These are phyloP conservation scores for Meloidogyne floridensis DNA, from an alignment of 1,140 invertebrate genomes.

Conservation along the genomic window DNA sequence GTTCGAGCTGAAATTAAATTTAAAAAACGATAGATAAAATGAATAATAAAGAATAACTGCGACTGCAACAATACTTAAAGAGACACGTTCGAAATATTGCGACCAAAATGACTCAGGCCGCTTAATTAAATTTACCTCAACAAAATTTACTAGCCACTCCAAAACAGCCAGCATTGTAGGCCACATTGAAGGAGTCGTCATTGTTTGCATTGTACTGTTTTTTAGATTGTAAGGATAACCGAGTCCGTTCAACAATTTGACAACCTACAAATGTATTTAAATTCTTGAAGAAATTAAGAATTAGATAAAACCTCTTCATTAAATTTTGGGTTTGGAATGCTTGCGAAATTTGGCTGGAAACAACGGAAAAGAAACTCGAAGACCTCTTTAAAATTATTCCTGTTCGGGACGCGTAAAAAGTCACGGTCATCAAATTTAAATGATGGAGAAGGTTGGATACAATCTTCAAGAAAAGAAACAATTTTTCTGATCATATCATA, in stretches of 20 bases:
- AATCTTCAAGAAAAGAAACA: slow-evolving; percentile 21
- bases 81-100: too few relatives aligned
- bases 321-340: background rate
- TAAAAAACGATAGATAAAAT: background rate
- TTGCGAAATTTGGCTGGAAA: slow-evolving; percentile 11
- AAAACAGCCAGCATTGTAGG: slow-evolving; percentile 24
- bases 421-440: slow-evolving; percentile 13
- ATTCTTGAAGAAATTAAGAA: background rate
- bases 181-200: slow-evolving; percentile 36
- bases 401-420: slow-evolving; percentile 12
- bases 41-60: too few relatives aligned
- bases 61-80: too few relatives aligned
- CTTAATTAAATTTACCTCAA: slow-evolving; percentile 15
- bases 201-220: slow-evolving; percentile 42
- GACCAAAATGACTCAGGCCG: too few relatives aligned
- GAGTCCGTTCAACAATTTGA: slow-evolving; percentile 25
- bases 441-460: slow-evolving; percentile 8
- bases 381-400: slow-evolving; percentile 15
- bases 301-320: background rate
- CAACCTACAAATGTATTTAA: slow-evolving; percentile 19
- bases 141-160: slow-evolving; percentile 35
- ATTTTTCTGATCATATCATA: slow-evolving; percentile 13
- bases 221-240: slow-evolving; percentile 41
- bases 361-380: slow-evolving; percentile 22
- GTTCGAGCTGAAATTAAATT: background rate